phyloP scores from a whole-genome alignment of 2,113 vertebrate genomes.

The Fregetta grallaria region DNA sequence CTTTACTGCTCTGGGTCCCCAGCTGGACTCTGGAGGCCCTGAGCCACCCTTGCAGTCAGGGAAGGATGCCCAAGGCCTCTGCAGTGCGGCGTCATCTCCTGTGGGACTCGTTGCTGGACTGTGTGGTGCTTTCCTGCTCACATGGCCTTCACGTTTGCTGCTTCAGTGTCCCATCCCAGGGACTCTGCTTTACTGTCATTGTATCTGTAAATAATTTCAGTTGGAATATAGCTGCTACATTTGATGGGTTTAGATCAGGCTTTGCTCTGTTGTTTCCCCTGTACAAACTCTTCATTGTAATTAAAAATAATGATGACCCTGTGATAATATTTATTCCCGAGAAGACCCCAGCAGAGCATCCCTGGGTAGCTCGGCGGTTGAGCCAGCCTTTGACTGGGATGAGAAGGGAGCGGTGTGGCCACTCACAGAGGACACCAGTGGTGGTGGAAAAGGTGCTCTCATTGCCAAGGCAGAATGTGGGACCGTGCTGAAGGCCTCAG shows the following conservation, averaged over 20 bases:
- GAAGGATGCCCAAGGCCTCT: background rate
- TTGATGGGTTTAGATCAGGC: background rate
- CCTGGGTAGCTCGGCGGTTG: accelerated
- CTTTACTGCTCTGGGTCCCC: background rate
- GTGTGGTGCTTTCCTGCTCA: background rate
- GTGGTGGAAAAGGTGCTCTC: background rate
- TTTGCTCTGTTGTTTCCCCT: background rate
- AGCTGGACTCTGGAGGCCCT: background rate
- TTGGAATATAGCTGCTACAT: background rate
- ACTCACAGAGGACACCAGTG: background rate
- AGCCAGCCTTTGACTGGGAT: conserved; percentile 17
- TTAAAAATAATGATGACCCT: background rate
- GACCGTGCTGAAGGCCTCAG: background rate
- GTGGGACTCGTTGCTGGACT: background rate
- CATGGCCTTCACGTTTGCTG: background rate
- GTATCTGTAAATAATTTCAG: background rate
- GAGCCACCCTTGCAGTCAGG: background rate
- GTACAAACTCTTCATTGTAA: background rate
- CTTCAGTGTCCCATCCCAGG: background rate
- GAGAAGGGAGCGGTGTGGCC: background rate
- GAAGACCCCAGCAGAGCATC: background rate
- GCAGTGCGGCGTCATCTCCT: accelerated
- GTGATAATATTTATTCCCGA: background rate
- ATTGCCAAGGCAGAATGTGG: background rate
- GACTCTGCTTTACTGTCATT: background rate